phyloP scores from a whole-genome alignment of 1,140 invertebrate genomes.

The Acyrthosiphon pisum region DNA sequence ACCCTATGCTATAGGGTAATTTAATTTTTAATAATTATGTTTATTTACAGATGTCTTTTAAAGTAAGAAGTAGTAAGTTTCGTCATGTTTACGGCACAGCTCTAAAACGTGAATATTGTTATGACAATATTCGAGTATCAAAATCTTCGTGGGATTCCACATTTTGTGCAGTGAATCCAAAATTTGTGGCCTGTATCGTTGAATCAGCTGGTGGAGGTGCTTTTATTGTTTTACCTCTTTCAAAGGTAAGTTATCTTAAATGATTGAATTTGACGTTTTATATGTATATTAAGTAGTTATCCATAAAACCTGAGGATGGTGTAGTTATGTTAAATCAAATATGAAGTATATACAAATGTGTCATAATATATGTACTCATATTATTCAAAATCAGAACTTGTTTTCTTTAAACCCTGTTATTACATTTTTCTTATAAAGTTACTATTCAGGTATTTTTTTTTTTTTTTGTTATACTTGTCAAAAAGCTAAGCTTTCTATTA shows the following conservation, averaged over 20 bases:
- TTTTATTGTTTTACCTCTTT: constrained; percentile 96
- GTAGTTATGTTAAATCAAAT: background rate
- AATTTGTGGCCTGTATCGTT: constrained; percentile 98
- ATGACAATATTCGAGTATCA: constrained; percentile 97
- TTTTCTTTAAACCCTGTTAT: background rate
- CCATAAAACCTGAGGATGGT: background rate
- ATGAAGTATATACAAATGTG: too few relatives aligned
- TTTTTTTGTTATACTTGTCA: background rate
- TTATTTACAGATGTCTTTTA: constrained; percentile 81
- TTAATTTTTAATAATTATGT: constrained; percentile 10
- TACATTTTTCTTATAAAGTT: background rate
- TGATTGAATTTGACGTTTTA: background rate
- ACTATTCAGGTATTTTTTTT: background rate
- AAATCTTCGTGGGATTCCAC: constrained; percentile 99
- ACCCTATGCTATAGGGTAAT: background rate
- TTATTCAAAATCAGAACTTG: background rate
- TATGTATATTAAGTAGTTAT: background rate
- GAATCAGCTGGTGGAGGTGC: constrained; percentile 98
- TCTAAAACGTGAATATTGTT: constrained; percentile 96
- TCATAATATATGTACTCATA: too few relatives aligned
- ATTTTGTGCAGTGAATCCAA: constrained; percentile 98
- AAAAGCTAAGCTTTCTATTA: background rate
- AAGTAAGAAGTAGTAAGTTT: constrained; percentile 96
- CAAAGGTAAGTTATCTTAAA: constrained; percentile 76
- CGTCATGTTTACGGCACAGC: constrained; percentile 98